Base-by-base conservation (phyloP, 2,113 vertebrate genomes). In the Nesospiza acunhae region DNA sequence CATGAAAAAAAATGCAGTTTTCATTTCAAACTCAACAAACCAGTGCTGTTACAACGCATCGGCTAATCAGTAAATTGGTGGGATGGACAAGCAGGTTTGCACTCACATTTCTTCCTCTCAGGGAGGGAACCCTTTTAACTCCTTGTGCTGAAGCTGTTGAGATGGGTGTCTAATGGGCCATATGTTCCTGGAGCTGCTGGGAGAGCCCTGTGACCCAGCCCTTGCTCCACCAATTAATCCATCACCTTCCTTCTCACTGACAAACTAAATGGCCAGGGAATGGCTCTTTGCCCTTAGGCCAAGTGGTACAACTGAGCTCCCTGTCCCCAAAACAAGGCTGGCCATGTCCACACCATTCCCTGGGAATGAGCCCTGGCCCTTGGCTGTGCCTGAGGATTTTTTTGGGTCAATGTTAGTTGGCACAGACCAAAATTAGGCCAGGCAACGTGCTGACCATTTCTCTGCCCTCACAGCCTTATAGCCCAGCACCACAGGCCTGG, bases 151-250 rank as follows among this genome's bases (percentile, higher is more conserved):
- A 76, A 95, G 62, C 62, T 90, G 15, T 66, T 35, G 75, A 82
- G 58, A 55, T 75, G 72, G 33, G 44, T 89, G 53, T 86, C 33
- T 55, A 52, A 83, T 39, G 47, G 52, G 72, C 84, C 92, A 83
- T 88, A 72, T 89, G 94, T 50, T 91, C 72, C 41, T 53, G 1
- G 22, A 92, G 58, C 83, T 92, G 75, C 83, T 83, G 56, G 52
- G 56, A 86, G 56, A 88, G 66, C 86, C 67, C 86, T 67, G 79
- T 90, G 94, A 92, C 83, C 89, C 62, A 75, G 66, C 68, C 89
- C 79, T 55, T 63, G 72, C 87, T 55, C 67, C 70, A 63, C 17
- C 68, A 85, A 90, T 89, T 94, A 94, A 95, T 85, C 79, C 56
- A 42, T 85, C 56, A 31, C 67, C 76, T 95, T 75, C 50, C 50